Evolutionary conservation across 2,113 vertebrate genomes (phyloP).

Genomic region (Cathartes aura): DNA sequence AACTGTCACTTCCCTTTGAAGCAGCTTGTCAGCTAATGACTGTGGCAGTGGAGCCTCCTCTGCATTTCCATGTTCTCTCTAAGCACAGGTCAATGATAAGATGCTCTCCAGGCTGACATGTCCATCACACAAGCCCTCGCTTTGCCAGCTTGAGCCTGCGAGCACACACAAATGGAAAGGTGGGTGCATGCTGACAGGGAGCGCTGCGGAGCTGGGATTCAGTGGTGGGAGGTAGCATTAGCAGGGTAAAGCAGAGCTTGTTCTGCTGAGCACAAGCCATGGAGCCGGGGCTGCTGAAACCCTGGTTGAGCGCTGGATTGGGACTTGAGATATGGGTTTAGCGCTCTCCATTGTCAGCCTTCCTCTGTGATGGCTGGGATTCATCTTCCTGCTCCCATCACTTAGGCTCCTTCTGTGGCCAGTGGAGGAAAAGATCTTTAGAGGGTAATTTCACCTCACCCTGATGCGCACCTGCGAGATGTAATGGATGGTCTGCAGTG

Average conservation of each 20-base stretch:
- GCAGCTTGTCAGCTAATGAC: background rate
- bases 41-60: background rate
- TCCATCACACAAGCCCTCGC: background rate
- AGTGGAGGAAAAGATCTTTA: background rate
- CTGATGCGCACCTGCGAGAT: background rate
- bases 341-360: rapidly evolving
- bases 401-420: background rate
- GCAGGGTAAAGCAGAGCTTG: rapidly evolving
- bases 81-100: background rate
- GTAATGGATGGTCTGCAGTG: background rate
- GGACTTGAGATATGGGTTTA: background rate
- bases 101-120: background rate
- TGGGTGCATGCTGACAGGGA: background rate
- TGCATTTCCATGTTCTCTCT: background rate
- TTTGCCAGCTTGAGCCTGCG: rapidly evolving
- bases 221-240: background rate
- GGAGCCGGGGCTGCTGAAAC: background rate
- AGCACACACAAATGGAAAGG: rapidly evolving
- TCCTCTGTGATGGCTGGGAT: background rate
- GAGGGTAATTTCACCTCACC: background rate
- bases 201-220: background rate
- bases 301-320: rapidly evolving
- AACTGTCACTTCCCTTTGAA: slow-evolving; percentile 33
- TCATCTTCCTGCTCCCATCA: background rate
- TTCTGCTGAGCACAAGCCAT: background rate